These are phyloP conservation scores for Aleiodes sp. DNA, from an alignment of 1,140 invertebrate genomes.

Conservation along the genomic window DNA sequence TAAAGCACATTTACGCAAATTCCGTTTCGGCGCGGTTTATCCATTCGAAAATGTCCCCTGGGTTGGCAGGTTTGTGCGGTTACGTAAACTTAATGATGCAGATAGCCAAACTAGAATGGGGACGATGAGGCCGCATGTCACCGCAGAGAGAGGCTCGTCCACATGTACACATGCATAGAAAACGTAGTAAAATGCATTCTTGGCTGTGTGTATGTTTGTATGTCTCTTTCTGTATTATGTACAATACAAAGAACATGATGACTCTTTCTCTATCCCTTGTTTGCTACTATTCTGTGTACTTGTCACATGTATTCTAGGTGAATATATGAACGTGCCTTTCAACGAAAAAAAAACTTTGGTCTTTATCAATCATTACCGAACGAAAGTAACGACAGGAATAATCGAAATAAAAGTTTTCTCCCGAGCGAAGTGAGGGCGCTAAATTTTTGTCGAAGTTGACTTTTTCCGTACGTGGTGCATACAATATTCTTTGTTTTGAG, in stretches of 20 bases:
- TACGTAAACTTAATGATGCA: slow-evolving; percentile 64
- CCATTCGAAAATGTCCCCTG: slow-evolving; percentile 51
- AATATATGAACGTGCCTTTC: background rate
- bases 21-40: slow-evolving; percentile 34
- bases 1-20: background rate
- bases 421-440: too few species aligned
- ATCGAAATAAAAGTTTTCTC: too few species aligned
- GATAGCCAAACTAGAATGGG: slow-evolving; percentile 61
- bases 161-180: background rate
- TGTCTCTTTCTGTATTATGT: slow-evolving; percentile 31
- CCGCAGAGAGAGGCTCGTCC: slow-evolving; percentile 50
- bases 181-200: slow-evolving; percentile 49
- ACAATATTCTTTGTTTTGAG: too few species aligned
- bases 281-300: background rate
- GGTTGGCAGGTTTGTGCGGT: slow-evolving; percentile 61
- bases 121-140: slow-evolving; percentile 45
- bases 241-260: slow-evolving; percentile 27
- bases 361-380: slow-evolving; percentile 12
- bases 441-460: too few species aligned
- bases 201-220: slow-evolving; percentile 20
- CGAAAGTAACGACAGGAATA: background rate
- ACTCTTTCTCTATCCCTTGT: background rate
- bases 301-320: background rate
- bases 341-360: background rate
- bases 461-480: too few species aligned